phyloP scores from a whole-genome alignment of 2,797 vertebrate genomes.

The Somateria mollissima region DNA sequence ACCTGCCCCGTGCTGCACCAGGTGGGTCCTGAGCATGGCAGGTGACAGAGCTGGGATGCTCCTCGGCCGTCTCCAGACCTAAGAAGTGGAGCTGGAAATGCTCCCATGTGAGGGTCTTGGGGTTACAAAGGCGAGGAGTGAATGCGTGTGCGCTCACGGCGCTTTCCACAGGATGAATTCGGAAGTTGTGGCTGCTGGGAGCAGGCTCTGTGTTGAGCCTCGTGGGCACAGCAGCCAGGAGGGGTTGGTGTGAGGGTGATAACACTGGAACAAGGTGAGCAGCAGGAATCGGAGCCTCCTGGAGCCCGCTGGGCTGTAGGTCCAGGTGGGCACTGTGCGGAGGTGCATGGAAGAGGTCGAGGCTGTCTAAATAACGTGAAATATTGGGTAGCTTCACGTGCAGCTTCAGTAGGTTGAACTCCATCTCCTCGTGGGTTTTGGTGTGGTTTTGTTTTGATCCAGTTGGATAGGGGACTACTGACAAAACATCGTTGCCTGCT shows the following conservation, averaged over 20 bases:
- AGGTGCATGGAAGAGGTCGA: conserved; percentile 39
- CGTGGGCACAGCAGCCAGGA: neutral
- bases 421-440: neutral
- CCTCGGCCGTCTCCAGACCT: neutral
- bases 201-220: accelerated
- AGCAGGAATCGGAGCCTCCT: neutral
- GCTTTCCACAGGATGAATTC: neutral
- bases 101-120: accelerated
- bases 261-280: neutral
- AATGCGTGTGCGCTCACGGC: accelerated
- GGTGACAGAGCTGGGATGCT: neutral
- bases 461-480: neutral
- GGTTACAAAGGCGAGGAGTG: neutral
- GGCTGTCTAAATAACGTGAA: conserved; percentile 67
- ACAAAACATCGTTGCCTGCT: neutral
- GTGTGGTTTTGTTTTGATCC: conserved; percentile 1
- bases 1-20: neutral
- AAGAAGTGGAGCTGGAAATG: neutral
- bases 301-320: neutral
- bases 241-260: neutral
- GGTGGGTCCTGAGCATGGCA: neutral
- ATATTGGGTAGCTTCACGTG: conserved; percentile 61
- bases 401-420: neutral
- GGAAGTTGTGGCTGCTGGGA: neutral
- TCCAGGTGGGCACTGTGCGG: neutral